A percentile compares a stretch with the other conserved stretches of the same genome.
phyloP scores from a whole-genome alignment of 2,888 invertebrate species.

The Morpho helenor region DNA sequence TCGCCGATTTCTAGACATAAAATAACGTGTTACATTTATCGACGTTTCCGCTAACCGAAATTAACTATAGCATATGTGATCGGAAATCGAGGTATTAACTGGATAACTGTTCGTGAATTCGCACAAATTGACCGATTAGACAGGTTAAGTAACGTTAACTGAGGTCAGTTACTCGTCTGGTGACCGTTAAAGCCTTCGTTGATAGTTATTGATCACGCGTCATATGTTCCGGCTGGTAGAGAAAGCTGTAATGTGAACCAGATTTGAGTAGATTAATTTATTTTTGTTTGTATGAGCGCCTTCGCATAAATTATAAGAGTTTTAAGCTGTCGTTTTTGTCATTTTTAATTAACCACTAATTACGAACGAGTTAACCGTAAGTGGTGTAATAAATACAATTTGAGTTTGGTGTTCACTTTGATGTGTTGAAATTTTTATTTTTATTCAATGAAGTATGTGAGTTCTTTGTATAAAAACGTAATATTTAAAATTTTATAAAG shows the following conservation, averaged over 20 bases:
- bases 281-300: neutral
- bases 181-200: constrained; percentile 22
- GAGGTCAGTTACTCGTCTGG: constrained; percentile 27
- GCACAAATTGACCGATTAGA: constrained; percentile 25
- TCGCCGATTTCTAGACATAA: too few relatives aligned
- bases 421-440: too few relatives aligned
- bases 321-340: neutral
- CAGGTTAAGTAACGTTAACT: constrained; percentile 28
- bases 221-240: constrained; percentile 25
- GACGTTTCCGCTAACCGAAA: constrained; percentile 1
- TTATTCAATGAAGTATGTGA: too few relatives aligned
- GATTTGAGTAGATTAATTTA: constrained; percentile 10
- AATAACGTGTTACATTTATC: neutral
- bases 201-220: constrained; percentile 24
- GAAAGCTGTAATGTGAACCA: constrained; percentile 28
- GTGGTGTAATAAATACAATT: too few relatives aligned
- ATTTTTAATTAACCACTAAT: neutral
- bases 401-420: too few relatives aligned
- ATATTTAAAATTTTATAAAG: too few relatives aligned
- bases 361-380: too few relatives aligned
- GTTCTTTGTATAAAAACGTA: too few relatives aligned
- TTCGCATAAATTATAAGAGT: neutral
- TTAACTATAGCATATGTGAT: neutral
- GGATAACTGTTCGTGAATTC: constrained; percentile 20
- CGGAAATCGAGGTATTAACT: constrained; percentile 1